Evolutionary conservation across 2,797 vertebrate genomes (phyloP).

Genomic region (Squalus acanthias): DNA sequence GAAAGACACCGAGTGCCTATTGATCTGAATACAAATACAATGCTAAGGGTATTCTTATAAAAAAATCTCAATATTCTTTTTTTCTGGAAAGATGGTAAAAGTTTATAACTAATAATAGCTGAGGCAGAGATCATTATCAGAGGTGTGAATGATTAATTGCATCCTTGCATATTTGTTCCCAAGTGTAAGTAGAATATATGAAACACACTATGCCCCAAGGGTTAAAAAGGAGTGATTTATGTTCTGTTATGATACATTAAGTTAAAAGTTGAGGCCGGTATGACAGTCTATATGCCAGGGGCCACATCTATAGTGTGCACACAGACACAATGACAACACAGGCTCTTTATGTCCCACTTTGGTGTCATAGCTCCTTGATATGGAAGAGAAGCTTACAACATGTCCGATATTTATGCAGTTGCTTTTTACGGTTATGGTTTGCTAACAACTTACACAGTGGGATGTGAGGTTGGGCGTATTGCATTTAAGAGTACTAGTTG

Average conservation of each 20-base stretch:
- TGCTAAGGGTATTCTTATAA: background rate
- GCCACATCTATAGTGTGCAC: background rate
- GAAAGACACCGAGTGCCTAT: background rate
- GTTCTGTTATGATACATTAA: constrained; percentile 71
- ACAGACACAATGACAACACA: background rate
- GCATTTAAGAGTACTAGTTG: background rate
- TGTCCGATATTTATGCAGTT: background rate
- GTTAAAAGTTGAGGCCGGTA: constrained; percentile 65
- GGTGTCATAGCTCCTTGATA: background rate
- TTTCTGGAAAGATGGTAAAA: background rate
- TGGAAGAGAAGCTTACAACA: background rate
- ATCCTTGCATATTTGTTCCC: constrained; percentile 69
- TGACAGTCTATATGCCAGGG: background rate
- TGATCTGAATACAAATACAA: background rate
- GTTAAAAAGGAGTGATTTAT: constrained; percentile 69
- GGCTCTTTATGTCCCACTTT: background rate
- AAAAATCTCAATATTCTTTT: background rate
- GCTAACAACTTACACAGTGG: background rate
- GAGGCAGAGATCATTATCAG: constrained; percentile 79
- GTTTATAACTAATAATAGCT: constrained; percentile 55
- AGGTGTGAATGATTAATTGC: constrained; percentile 84
- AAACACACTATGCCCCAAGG: constrained; percentile 70
- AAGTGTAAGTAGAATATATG: constrained; percentile 89
- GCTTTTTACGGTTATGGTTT: background rate
- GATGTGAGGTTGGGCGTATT: background rate